Percentiles rank a stretch among this genome's conserved stretches.
Evolutionary conservation across 2,888 invertebrate species (phyloP).

Genomic region (Megastigmus dorsalis): DNA sequence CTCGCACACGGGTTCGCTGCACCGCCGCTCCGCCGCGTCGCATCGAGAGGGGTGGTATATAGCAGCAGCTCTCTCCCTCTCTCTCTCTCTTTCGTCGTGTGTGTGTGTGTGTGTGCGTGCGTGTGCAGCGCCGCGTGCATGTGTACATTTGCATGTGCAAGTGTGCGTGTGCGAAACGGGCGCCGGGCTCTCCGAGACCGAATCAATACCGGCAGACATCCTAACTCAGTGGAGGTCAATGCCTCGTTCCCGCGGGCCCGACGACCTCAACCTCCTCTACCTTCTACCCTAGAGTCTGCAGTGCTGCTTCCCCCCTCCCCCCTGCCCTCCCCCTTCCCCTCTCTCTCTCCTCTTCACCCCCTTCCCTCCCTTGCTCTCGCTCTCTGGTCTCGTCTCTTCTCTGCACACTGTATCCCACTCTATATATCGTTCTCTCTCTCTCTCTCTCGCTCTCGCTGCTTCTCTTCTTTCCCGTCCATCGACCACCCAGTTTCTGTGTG

Average conservation of each 20-base stretch:
- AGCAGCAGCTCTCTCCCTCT: too few species aligned
- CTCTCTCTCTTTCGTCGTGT: too few species aligned
- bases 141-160: background rate
- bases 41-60: constrained; percentile 33
- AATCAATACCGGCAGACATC: constrained; percentile 72
- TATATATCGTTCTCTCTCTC: background rate
- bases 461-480: too few species aligned
- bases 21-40: constrained; percentile 31
- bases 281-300: constrained; percentile 59
- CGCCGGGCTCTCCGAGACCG: constrained; percentile 34
- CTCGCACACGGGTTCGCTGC: constrained; percentile 32
- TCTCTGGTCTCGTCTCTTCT: background rate
- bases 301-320: constrained; percentile 14
- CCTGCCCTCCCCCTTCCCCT: constrained; percentile 39
- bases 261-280: constrained; percentile 73
- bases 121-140: background rate
- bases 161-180: background rate
- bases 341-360: background rate
- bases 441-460: background rate
- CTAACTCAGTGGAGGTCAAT: constrained; percentile 78
- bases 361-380: background rate
- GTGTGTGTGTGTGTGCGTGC: too few species aligned
- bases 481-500: background rate
- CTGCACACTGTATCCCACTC: constrained; percentile 39
- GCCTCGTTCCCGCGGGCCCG: constrained; percentile 77